Base-by-base conservation (phyloP, 2,797 vertebrate species). In the Clarias pachynema region DNA sequence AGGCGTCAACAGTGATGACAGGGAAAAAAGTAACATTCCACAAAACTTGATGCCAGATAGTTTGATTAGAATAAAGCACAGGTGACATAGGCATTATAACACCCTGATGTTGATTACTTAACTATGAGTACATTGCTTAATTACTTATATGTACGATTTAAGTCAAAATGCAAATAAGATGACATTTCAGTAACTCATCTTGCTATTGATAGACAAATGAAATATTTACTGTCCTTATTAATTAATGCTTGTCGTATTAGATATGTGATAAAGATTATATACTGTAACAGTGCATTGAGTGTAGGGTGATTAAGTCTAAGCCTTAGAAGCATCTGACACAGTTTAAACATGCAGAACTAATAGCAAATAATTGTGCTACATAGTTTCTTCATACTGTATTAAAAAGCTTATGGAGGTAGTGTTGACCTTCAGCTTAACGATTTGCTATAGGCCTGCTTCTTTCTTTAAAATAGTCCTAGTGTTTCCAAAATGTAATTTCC, bases 401-500 rank as follows among this genome's bases (percentile, higher is more conserved):
- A 80, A 29, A 73, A 80, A 62, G 37, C 26, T 26, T 74, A 81
- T 56, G 14, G 24, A 81, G 49, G 40, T 37, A 65, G 40, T 14
- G 44, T 10, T 84, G 69, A 79, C 66, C 37, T 49, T 59, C 59
- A n/a, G 16, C 59, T 81, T 40, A 56, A 66, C 49, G 74, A 65
- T 81, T 80, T 49, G 79, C 37, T 40, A 73, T 56, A 49, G 44
- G 69, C 24, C 69, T 66, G 79, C 44, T 81, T 65, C 62, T 73
- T 69, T 74, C 59, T 85, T 82, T 82, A 59, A 81, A 65, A 75
- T 24, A 1, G 29, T 29, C 31, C 70, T 82, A 53, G 60, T 70
- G 60, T 65, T 74, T 80, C 56, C 79, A 72, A 72, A 74, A 81
- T 4, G 29, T 31, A 37, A 81, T 85, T 82, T 75, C 29, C 60